phyloP scores from a whole-genome alignment of 2,888 invertebrate genomes.

The Epinotia demarniana region DNA sequence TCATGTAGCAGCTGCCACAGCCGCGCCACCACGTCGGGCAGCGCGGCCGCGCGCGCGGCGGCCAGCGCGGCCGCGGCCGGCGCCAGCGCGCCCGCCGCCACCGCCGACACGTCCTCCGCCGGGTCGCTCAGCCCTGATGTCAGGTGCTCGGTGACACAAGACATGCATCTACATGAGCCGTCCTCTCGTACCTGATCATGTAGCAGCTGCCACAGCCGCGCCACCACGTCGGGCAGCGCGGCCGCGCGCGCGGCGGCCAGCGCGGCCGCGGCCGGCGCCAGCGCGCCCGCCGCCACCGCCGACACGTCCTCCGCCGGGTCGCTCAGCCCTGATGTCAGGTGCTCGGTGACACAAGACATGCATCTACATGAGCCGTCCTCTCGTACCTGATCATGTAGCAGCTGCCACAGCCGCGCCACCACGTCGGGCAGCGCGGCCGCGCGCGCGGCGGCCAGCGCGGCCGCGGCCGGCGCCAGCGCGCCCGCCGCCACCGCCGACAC shows the following conservation, averaged over 20 bases:
- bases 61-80: conserved; percentile 91
- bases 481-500: conserved; percentile 98
- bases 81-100: conserved; percentile 96
- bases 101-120: conserved; percentile 97
- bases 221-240: too few relatives aligned
- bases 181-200: too few relatives aligned
- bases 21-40: conserved; percentile 85
- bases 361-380: not conserved
- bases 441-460: conserved; percentile 82
- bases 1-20: conserved; percentile 92
- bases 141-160: too few relatives aligned
- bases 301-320: too few relatives aligned
- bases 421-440: conserved; percentile 67
- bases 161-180: too few relatives aligned
- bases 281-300: too few relatives aligned
- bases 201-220: too few relatives aligned
- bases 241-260: too few relatives aligned
- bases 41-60: conserved; percentile 49
- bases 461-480: conserved; percentile 93
- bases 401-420: conserved; percentile 92
- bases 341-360: conserved; percentile 60
- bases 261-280: too few relatives aligned
- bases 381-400: conserved; percentile 91
- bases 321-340: too few relatives aligned
- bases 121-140: conserved; percentile 89